These are phyloP conservation scores for Lathronympha strigana DNA, from an alignment of 2,888 invertebrate genomes.

Conservation along the genomic window DNA sequence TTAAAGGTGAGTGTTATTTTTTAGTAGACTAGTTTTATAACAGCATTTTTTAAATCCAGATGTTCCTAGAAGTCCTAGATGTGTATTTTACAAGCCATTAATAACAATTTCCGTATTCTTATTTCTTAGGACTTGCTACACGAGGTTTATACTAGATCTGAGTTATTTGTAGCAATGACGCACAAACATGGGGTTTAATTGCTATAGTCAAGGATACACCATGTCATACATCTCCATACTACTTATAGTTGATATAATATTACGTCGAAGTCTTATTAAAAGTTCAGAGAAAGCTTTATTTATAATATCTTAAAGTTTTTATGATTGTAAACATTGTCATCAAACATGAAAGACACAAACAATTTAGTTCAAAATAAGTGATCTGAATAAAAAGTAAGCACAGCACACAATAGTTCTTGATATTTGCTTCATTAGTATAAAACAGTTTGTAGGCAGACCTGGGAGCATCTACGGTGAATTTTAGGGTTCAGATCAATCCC, in stretches of 20 bases:
- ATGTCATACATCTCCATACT: background rate
- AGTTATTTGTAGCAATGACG: slow-evolving; percentile 29
- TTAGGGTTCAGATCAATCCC: too few relatives aligned
- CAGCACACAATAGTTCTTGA: too few relatives aligned
- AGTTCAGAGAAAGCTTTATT: too few relatives aligned
- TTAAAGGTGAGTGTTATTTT: slow-evolving; percentile 27
- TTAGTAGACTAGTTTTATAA: background rate
- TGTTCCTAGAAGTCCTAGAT: background rate
- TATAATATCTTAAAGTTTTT: too few relatives aligned
- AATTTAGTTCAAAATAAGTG: too few relatives aligned
- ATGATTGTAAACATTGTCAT: too few relatives aligned
- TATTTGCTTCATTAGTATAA: too few relatives aligned
- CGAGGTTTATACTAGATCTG: background rate
- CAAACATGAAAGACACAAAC: too few relatives aligned
- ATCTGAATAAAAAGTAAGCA: too few relatives aligned
- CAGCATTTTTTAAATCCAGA: background rate
- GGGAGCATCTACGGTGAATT: too few relatives aligned
- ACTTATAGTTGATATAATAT: background rate
- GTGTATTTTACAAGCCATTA: background rate
- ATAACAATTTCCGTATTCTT: background rate
- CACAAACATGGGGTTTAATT: slow-evolving; percentile 15
- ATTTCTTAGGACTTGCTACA: background rate
- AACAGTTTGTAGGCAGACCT: too few relatives aligned
- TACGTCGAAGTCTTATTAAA: too few relatives aligned
- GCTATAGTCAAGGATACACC: slow-evolving; percentile 13